These are phyloP conservation scores for Anthopleura xanthogrammica DNA, from an alignment of 92 coral and sea anemone genomes.

Conservation along the genomic window DNA sequence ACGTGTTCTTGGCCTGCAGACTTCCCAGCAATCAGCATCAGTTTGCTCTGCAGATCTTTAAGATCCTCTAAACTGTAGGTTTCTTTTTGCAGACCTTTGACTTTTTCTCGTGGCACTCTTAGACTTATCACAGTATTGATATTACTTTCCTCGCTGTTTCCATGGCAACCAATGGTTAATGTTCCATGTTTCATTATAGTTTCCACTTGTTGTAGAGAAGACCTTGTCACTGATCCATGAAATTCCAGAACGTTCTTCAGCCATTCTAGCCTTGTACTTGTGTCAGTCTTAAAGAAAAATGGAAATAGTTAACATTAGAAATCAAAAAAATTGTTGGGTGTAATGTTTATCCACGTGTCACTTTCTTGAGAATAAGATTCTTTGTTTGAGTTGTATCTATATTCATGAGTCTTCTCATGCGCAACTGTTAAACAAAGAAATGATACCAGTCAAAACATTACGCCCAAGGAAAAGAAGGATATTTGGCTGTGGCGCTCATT, in stretches of 20 bases:
- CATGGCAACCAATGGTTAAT: conserved; percentile 54
- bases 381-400: too few relatives aligned
- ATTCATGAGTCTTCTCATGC: too few relatives aligned
- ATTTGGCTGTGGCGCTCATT: too few relatives aligned
- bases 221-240: conserved; percentile 77
- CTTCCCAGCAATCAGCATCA: conserved; percentile 92
- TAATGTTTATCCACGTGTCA: too few relatives aligned
- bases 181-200: conserved; percentile 62
- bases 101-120: conserved; percentile 36
- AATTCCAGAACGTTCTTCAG: conserved; percentile 66
- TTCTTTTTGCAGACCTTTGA: conserved; percentile 34
- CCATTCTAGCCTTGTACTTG: conserved; percentile 68
- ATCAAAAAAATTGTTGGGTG: not conserved
- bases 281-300: conserved; percentile 39
- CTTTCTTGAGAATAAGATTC: too few relatives aligned
- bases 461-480: too few relatives aligned
- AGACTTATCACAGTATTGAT: conserved; percentile 45
- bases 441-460: too few relatives aligned
- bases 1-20: conserved; percentile 76
- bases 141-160: conserved; percentile 27
- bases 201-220: conserved; percentile 75
- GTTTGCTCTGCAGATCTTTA: conserved; percentile 88
- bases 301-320: not conserved
- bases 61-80: conserved; percentile 64
- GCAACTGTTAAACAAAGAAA: too few relatives aligned